Evolutionary conservation across 2,113 vertebrate species (phyloP).

Genomic region (Myrmophylax atrothorax): DNA sequence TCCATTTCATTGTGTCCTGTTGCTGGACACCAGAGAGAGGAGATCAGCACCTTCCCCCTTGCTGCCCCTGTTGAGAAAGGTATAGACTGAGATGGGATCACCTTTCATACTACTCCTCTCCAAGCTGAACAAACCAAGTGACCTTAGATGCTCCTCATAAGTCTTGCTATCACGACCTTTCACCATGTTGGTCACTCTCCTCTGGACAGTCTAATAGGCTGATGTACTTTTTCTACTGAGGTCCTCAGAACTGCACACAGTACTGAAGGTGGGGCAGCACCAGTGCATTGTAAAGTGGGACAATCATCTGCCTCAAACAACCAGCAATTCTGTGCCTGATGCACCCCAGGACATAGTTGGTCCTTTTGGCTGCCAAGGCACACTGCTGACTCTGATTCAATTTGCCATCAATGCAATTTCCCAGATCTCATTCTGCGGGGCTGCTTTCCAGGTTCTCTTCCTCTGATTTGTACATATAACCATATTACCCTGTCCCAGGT

Average conservation of each 20-base stretch:
- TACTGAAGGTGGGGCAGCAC: neutral
- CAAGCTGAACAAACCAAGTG: neutral
- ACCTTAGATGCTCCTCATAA: neutral
- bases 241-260: neutral
- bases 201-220: neutral
- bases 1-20: neutral
- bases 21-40: neutral
- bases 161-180: neutral
- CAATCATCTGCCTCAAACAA: neutral
- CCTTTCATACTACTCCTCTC: neutral
- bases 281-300: neutral
- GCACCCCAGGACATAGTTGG: neutral
- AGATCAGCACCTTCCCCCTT: neutral
- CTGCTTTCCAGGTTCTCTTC: neutral
- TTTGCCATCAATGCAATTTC: neutral
- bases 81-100: neutral
- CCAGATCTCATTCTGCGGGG: neutral
- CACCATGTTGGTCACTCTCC: neutral
- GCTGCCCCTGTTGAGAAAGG: fast-evolving
- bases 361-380: neutral
- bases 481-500: fast-evolving
- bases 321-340: neutral
- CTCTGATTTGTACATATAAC: fast-evolving
- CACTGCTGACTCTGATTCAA: neutral
- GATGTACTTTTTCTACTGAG: neutral